Evolutionary conservation across 2,113 vertebrate species (phyloP).

Genomic region (Hylia prasina): DNA sequence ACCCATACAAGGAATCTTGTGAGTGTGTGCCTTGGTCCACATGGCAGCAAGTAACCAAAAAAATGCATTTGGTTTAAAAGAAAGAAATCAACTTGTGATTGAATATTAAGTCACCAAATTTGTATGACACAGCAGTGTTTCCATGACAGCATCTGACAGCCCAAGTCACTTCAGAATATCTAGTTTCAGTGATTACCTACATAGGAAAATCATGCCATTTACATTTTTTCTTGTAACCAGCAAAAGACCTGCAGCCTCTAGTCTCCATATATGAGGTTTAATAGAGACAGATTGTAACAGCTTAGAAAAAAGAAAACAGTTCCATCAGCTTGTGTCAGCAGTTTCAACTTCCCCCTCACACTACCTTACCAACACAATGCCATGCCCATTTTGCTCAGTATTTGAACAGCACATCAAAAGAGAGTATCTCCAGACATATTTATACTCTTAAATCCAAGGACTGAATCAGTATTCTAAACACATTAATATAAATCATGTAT

Average conservation of each 20-base stretch:
- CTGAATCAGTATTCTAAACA: background rate
- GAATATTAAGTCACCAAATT: background rate
- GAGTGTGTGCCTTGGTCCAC: conserved; percentile 79
- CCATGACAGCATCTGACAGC: background rate
- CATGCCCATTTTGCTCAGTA: background rate
- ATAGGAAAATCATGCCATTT: background rate
- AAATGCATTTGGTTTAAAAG: conserved; percentile 13
- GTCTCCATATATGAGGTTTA: background rate
- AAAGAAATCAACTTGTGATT: background rate
- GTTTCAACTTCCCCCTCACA: background rate
- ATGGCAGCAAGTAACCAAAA: conserved; percentile 48
- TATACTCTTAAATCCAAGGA: background rate
- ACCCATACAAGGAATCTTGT: conserved; percentile 83
- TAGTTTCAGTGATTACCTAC: background rate
- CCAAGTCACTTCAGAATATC: background rate
- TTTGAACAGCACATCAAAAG: background rate
- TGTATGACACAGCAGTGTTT: background rate
- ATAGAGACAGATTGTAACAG: background rate
- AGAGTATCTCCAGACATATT: background rate
- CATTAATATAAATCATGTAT: background rate
- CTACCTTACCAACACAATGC: background rate
- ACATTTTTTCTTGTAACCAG: background rate
- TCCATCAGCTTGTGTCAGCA: background rate
- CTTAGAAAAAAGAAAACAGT: background rate
- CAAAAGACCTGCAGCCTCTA: background rate